Base-by-base conservation (phyloP, 2,797 vertebrate species). In the Acipenser transmontanus region DNA sequence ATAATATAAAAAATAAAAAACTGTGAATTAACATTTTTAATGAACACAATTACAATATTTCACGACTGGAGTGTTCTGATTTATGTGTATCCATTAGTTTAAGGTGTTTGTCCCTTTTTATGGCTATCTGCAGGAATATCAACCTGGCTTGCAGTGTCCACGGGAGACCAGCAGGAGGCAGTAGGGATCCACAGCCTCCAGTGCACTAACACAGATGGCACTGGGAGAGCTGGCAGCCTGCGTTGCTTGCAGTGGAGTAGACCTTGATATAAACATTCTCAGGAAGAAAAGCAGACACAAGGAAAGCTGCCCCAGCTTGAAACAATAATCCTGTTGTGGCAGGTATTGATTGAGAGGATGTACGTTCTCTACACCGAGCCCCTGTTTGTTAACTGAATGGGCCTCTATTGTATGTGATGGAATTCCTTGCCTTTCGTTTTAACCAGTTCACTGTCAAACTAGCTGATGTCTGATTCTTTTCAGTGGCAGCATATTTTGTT, bases 311-410 rank as follows among this genome's bases (percentile, higher is more conserved):
- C 1, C 54, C 54, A 7, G 54, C 54, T 57, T 10, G 8, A 57
- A 57, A 57, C 54, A 57, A 57, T 57, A 57, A 57, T 57, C 54
- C 54, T n/a, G 54, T 57, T 10, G 54, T n/a, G 11, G 54, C 54
- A 2, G 54, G 12, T 57, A 57, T 57, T 57, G 54, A 57, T 57
- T 57, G 54, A 57, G 8, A 10, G 54, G 13, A 57, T 10, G 54
- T 10, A 57, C 6, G 54, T 10, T n/a, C 13, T 10, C 11, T 57
- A 2, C 11, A n/a, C 54, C 1, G 54, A 10, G 12, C 11, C 54
- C 7, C 54, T 57, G 12, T 20, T 20, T 20, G 20, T 20, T 20
- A 20, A 20, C 1, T 20, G 20, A 20, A 20, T 20, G 20, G 20
- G 20, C 20, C 1, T 1, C 20, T 20, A 20, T 20, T 20, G 20